Base-by-base conservation (phyloP, 2,888 invertebrate species). In the Cremastinae sp. region DNA sequence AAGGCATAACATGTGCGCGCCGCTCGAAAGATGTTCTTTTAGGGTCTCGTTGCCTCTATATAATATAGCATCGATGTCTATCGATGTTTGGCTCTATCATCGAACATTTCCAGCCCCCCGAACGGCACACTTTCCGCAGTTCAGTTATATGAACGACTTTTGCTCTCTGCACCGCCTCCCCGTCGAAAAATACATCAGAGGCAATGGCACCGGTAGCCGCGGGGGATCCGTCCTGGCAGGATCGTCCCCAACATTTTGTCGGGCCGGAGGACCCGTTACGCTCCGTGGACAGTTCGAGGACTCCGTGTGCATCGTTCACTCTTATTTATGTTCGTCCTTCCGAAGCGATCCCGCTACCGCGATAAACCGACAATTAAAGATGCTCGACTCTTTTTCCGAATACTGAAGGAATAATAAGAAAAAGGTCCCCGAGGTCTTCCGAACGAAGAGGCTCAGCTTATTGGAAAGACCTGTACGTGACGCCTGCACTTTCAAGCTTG, bases 291-390 rank as follows among this genome's bases (percentile, higher is more conserved):
- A 61, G 28, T 5, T 2, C 34, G 14, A 47, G 65, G 62, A 45
- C 73, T 61, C 43, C 64, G 43, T 20, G 73, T 72, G 66, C 71
- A 73, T 80, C 79, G 73, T 75, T 73, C 79, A 59, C 68, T 73
- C 54, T 79, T 78, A 80, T 80, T 78, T 79, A 78, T 74, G 77
- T 80, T 78, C 74, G 71, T 64, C 73, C 77, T 76, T 77, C 70
- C 78, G 77, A 54, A 56, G 72, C 76, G 83, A 83, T 83, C 81
- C 75, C 74, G 78, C 81, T 68, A 56, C 20, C 45, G 41, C 64
- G 83, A 84, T 83, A 84, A 83, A 41, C 36, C 78, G 53, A 75
- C 80, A 81, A 84, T 84, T 82, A 83, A 83, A 83, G 54, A 45
- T 36, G 47, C 64, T 69, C 62, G 72, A 38, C 79, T 72, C 74